Evolutionary conservation across 2,113 vertebrate genomes (phyloP), one percentile per base, ranked within the genome.

Genomic region (Rhagologus leucostigma): DNA sequence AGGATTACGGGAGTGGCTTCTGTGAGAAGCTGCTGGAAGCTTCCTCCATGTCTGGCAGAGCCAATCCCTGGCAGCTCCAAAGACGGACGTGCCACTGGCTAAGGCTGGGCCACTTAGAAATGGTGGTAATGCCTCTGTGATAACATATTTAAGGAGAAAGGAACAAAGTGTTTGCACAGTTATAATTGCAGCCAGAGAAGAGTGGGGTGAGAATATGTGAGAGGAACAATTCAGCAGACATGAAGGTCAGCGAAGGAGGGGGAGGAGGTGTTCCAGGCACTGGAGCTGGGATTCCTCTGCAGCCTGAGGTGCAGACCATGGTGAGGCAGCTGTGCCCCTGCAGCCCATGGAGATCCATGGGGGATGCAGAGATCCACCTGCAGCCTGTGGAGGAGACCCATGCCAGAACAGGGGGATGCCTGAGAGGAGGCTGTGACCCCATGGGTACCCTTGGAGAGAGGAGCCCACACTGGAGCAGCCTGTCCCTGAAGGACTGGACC

Each of bases 71-170:
- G 10, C 10, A 21, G 41, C 29, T 32, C 29, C 29, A 64, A 64
- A 64, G 39, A 42, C 0, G 3, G 41, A 32, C 0, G 7, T 64
- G 62, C 39, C 41, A 6, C 62, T 32, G 41, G 20, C 3, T 6
- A 64, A 64, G 62, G 62, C 62, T 64, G 39, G 29, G 29, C 19
- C 29, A 42, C 6, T 44, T 64, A 64, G 29, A 39, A 64, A 64
- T 11, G 39, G 41, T 42, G 20, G 39, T 16, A 64, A 64, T 0
- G 2, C 29, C 62, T 64, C 62, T 64, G 41, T 42, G 39, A 16
- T 23, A 23, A 32, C 14, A 16, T 21, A 42, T 42, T 64, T 64
- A 42, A 44, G 20, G 42, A 42, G 41, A 42, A 64, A 22, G 18
- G 4, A 32, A 64, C 42, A 52, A 52, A 6, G 50, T 52, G 3